phyloP scores from a whole-genome alignment of 2,888 invertebrate species.

The Strigamia crassipes region DNA sequence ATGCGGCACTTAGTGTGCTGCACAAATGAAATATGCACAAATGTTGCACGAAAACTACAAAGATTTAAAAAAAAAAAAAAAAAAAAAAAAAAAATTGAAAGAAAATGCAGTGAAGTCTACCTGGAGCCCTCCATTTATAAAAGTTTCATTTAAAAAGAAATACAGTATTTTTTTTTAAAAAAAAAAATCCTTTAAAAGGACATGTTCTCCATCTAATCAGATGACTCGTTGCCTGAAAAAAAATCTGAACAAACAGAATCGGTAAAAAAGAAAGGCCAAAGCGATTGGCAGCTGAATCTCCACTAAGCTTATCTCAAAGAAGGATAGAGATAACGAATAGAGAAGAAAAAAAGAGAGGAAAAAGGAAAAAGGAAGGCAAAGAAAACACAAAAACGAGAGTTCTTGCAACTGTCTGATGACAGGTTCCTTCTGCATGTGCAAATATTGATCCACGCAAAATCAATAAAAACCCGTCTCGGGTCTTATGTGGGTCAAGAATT shows the following conservation, averaged over 20 bases:
- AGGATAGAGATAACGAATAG: slow-evolving; percentile 7
- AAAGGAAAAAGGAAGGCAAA: neutral
- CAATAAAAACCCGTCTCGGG: slow-evolving; percentile 20
- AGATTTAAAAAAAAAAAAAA: neutral
- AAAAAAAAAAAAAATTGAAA: too few relatives aligned
- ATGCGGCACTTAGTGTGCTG: too few relatives aligned
- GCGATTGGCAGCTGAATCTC: slow-evolving; percentile 32
- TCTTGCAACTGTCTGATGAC: slow-evolving; percentile 38
- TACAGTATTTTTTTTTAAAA: too few relatives aligned
- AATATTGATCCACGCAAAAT: slow-evolving; percentile 36
- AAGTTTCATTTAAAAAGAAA: neutral
- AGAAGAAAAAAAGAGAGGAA: neutral
- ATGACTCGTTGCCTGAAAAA: slow-evolving; percentile 28
- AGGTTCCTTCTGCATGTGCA: slow-evolving; percentile 42
- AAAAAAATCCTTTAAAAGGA: neutral
- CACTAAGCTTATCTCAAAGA: slow-evolving; percentile 38
- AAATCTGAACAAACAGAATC: slow-evolving; percentile 8
- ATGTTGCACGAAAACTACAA: too few relatives aligned
- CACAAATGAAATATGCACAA: too few relatives aligned
- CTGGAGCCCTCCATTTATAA: neutral
- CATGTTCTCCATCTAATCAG: slow-evolving; percentile 40
- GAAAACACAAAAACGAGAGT: slow-evolving; percentile 31
- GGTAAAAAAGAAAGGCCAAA: neutral
- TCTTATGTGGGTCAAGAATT: slow-evolving; percentile 39
- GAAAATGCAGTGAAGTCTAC: neutral